These are phyloP conservation scores for Diabrotica undecimpunctata DNA, from an alignment of 1,140 invertebrate species.

Conservation along the genomic window DNA sequence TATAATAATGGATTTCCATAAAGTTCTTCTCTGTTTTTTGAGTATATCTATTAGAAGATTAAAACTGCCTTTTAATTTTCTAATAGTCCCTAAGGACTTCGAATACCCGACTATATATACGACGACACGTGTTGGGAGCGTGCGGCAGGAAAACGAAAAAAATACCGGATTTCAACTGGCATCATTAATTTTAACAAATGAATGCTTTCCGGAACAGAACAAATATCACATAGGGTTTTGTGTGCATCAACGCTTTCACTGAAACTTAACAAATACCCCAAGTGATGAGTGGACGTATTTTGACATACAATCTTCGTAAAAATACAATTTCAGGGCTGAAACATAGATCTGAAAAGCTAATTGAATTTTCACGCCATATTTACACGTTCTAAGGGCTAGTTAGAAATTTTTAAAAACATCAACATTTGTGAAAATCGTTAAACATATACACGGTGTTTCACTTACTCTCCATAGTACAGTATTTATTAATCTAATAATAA, in stretches of 20 bases:
- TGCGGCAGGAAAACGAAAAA: not conserved
- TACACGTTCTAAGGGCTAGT: not conserved
- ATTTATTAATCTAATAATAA: too few species aligned
- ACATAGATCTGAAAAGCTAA: not conserved
- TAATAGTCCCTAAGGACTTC: too few species aligned
- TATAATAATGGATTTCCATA: too few species aligned
- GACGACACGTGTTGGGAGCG: not conserved
- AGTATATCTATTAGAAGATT: too few species aligned
- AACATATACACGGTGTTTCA: too few species aligned
- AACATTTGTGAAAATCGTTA: too few species aligned
- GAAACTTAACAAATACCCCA: constrained; percentile 5
- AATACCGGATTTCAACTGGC: constrained; percentile 13
- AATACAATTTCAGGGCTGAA: not conserved
- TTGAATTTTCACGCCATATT: not conserved
- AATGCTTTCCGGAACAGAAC: constrained; percentile 14
- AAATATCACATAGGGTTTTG: constrained; percentile 9
- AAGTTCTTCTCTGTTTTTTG: too few species aligned
- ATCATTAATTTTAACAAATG: constrained; percentile 23
- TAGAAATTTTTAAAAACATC: too few species aligned
- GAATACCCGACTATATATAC: not conserved
- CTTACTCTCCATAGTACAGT: too few species aligned
- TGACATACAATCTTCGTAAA: not conserved
- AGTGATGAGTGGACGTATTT: constrained; percentile 7
- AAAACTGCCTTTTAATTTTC: too few species aligned
- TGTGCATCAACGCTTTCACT: constrained; percentile 9